Evolutionary conservation across 2,888 invertebrate species (phyloP), one percentile per base, ranked within the genome.

Genomic region (Vesta saturnalis): DNA sequence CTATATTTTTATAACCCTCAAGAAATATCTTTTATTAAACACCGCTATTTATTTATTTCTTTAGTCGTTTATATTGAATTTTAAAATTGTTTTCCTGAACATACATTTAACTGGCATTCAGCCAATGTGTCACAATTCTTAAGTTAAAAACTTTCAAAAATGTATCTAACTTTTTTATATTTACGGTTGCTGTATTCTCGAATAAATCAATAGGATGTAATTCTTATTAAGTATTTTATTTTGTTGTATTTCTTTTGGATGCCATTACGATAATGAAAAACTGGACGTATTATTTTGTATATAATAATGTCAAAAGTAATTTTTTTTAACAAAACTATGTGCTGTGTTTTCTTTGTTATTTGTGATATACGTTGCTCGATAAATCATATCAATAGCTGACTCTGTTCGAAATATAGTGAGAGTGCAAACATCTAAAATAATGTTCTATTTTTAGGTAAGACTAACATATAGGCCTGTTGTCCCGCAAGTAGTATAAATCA

Each of bases 401-500:
- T 70, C 67, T 72, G 69, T 68, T 69, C 69, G 67, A 72, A 72
- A 74, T 74, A 73, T 70, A 69, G 46, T 58, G 58, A 39, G 60
- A 52, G 60, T 39, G 63, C 61, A 68, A 71, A 70, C 68, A 70
- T 60, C 52, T 64, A 64, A 70, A 66, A 68, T 65, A 70, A 70
- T 64, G 60, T 47, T 58, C 67, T 69, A 69, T 69, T 67, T 69
- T 69, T 69, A 67, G 69, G 60, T 49, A 60, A 52, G 61, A 60
- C 54, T 66, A 64, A 59, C 62, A 43, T 64, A 61, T 68, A 64
- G 65, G 65, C 62, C 66, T 68, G 62, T 54, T 68, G 72, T 75
- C 74, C 74, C 72, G 69, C 64, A 71, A 69, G 72, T 69, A 71
- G 72, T 60, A 64, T 76, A 76, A 76, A 76, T 76, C 76, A 76